A percentile compares a stretch with the other conserved stretches of the same genome.
These are phyloP conservation scores for Drosophila equinoxialis DNA, from an alignment of 1,140 invertebrate genomes.

Conservation along the genomic window DNA sequence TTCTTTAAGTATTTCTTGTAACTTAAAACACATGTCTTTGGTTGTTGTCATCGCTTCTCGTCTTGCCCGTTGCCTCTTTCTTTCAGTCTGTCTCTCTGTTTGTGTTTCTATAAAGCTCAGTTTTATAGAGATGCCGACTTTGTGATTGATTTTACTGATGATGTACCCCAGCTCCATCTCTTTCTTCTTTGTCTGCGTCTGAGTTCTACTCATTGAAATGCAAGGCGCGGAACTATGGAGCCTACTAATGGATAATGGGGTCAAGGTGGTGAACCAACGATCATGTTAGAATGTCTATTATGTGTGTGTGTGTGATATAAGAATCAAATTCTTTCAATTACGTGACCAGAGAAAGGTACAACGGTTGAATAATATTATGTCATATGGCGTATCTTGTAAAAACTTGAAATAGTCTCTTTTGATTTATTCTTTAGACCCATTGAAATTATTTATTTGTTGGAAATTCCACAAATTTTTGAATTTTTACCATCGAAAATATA, in stretches of 20 bases:
- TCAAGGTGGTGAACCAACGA: conserved; percentile 66
- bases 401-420: too few relatives aligned
- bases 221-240: conserved; percentile 33
- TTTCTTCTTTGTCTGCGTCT: conserved; percentile 21
- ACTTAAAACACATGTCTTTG: conserved; percentile 47
- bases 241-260: conserved; percentile 33
- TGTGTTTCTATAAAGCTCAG: conserved; percentile 7
- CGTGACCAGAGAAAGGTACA: conserved; percentile 47
- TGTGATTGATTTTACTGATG: conserved; percentile 57
- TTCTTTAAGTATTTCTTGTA: conserved; percentile 43
- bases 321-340: conserved; percentile 36
- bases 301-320: conserved; percentile 18
- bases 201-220: conserved; percentile 59
- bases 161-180: too few relatives aligned
- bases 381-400: not conserved
- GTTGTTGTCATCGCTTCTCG: not conserved
- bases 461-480: too few relatives aligned
- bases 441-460: too few relatives aligned
- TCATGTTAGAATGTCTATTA: conserved; percentile 53
- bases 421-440: too few relatives aligned
- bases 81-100: not conserved
- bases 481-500: too few relatives aligned
- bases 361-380: not conserved
- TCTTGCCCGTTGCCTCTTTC: not conserved
- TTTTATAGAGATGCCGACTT: conserved; percentile 55